Evolutionary conservation across 1,140 invertebrate genomes (phyloP), one percentile per base, ranked within the genome.

Genomic region (Neotoxoptera formosana): DNA sequence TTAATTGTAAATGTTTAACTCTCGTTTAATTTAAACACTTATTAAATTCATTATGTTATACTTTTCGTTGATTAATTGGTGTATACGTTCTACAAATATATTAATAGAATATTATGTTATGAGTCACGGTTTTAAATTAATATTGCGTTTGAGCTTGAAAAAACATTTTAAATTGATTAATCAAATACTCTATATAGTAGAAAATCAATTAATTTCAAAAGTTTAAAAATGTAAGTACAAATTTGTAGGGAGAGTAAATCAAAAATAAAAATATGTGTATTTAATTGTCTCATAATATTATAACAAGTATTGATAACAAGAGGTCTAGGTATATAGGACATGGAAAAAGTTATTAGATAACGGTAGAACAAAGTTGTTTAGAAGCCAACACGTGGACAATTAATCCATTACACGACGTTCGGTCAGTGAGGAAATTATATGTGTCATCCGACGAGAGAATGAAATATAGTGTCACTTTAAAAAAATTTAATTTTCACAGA

Each of bases 1-100:
- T 87, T 87, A 47, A 48, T 84, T 84, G 41, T 84, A 84, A 84
- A 87, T 87, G 45, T 87, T 17, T 41, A 87, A 87, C 84, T 87
- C 8, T 47, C 25, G 45, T 87, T 87, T 87, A 87, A 48, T 87
- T 87, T 47, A 47, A 87, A 87, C 14, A 87, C 45, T 87, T 48
- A 47, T 87, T 48, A 47, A 87, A 87, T 87, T 14, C 45, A 48
- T 47, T 87, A 23, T 87, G 30, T 87, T n/a, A 47, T 87, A n/a
- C 25, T 8, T 87, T 47, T 87, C 60, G 60, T 76, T n/a, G 6
- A 76, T 76, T 76, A 76, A 76, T 76, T 34, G 30, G n/a, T 76
- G n/a, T n/a, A 30, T 76, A 45, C 45, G 7, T 87, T 87, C 11
- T 25, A 30, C 48, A 30, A 48, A 87, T 87, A 20, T 87, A 87